phyloP scores from a whole-genome alignment of 2,888 invertebrate species.

The Phytoseiulus persimilis region DNA sequence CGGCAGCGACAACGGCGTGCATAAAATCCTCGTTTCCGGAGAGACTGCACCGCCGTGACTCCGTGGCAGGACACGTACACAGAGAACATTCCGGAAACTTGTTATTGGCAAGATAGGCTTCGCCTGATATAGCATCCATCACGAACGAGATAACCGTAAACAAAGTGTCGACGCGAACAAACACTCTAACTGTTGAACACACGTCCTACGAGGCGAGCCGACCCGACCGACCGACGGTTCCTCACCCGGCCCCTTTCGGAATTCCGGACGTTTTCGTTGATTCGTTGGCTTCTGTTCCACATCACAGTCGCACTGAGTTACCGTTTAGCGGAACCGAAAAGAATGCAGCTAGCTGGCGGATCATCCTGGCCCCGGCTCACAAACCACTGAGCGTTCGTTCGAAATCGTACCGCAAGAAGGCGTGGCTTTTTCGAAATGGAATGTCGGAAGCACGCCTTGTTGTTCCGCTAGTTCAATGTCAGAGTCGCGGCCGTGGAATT shows the following conservation, averaged over 20 bases:
- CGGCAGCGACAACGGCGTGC: neutral
- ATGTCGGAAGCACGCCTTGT: neutral
- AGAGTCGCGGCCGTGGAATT: neutral
- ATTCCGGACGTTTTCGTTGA: too few species aligned
- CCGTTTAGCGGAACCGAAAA: too few species aligned
- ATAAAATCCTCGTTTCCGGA: slow-evolving; percentile 36
- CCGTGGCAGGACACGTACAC: slow-evolving; percentile 12
- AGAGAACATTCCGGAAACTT: slow-evolving; percentile 5
- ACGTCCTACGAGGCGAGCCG: neutral
- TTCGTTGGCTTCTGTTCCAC: neutral
- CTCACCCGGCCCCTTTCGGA: too few species aligned
- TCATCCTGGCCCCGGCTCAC: too few species aligned
- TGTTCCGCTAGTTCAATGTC: neutral
- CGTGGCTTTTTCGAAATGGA: neutral
- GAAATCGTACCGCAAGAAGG: neutral
- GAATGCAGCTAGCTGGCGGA: too few species aligned
- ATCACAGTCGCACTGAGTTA: neutral
- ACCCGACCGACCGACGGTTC: too few species aligned
- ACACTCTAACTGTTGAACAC: neutral
- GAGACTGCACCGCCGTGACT: neutral
- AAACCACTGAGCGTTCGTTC: too few species aligned
- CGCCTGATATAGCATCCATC: neutral
- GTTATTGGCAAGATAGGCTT: neutral
- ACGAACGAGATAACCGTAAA: neutral
- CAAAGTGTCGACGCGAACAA: neutral